Percentiles rank a stretch among this genome's conserved stretches.
Evolutionary conservation across 1,140 invertebrate species (phyloP).

Genomic region (Callitettix versicolor): DNA sequence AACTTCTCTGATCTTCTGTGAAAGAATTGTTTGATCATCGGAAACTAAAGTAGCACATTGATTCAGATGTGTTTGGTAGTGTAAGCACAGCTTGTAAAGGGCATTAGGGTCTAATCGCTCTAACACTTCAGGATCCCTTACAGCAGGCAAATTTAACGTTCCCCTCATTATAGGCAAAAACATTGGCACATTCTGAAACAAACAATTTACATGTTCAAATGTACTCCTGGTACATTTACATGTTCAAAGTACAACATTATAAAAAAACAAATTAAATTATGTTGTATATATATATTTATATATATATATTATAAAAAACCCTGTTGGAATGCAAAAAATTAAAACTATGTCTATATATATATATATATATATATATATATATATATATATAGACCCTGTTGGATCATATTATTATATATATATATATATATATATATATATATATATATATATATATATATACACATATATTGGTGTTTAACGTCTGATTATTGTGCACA

Average conservation of each 20-base stretch:
- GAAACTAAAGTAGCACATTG: constrained; percentile 59
- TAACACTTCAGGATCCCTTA: constrained; percentile 75
- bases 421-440: no score
- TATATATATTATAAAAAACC: background rate
- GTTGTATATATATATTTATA: background rate
- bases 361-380: background rate
- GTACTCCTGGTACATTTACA: background rate
- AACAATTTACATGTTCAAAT: constrained; percentile 11
- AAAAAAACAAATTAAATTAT: background rate
- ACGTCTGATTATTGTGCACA: no score
- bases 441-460: no score
- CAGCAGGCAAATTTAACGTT: constrained; percentile 73
- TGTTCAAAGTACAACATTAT: background rate
- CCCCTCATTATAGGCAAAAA: constrained; percentile 88
- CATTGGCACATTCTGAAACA: constrained; percentile 65
- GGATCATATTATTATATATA: background rate
- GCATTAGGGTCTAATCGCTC: constrained; percentile 62
- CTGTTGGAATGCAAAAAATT: background rate
- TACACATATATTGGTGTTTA: no score
- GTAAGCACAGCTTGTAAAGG: constrained; percentile 46
- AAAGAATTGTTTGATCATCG: constrained; percentile 59
- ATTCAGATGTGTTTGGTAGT: constrained; percentile 67
- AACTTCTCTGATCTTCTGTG: constrained; percentile 64
- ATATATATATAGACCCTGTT: no score
- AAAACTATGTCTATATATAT: no score